phyloP scores from a whole-genome alignment of 2,888 invertebrate genomes.

The Melinaea marsaeus region DNA sequence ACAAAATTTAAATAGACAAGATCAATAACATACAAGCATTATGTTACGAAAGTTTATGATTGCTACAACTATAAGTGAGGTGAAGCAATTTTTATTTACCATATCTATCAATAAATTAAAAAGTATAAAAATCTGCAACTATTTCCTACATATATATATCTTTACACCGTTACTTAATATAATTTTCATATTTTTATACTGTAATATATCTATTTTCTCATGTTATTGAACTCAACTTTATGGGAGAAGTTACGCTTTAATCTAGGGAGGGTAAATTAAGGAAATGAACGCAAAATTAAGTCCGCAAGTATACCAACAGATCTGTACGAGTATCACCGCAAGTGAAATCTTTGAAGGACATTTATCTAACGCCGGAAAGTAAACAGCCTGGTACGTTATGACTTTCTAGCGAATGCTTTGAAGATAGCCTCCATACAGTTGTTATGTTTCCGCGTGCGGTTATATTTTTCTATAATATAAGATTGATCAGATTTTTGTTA shows the following conservation, averaged over 20 bases:
- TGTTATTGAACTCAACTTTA: slow-evolving; percentile 9
- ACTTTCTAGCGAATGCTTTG: slow-evolving; percentile 44
- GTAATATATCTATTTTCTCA: slow-evolving; percentile 12
- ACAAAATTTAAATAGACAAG: no score
- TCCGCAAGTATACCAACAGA: slow-evolving; percentile 9
- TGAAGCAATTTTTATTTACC: slow-evolving; percentile 39
- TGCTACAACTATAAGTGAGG: slow-evolving; percentile 49
- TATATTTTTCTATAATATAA: slow-evolving; percentile 62
- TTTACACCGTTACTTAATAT: no score
- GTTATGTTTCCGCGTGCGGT: slow-evolving; percentile 67
- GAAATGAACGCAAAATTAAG: slow-evolving; percentile 1
- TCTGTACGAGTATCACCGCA: slow-evolving; percentile 24
- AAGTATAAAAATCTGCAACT: slow-evolving; percentile 27
- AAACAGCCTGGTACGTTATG: slow-evolving; percentile 53
- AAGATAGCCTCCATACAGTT: slow-evolving; percentile 45
- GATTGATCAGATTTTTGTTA: slow-evolving; percentile 70
- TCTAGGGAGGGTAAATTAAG: slow-evolving; percentile 8
- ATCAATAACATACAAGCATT: no score
- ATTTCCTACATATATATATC: neutral
- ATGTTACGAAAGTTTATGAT: slow-evolving; percentile 54
- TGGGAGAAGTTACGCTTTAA: slow-evolving; percentile 10
- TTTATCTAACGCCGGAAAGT: slow-evolving; percentile 54
- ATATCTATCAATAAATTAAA: slow-evolving; percentile 35
- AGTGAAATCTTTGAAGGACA: slow-evolving; percentile 33
- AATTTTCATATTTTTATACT: no score